Evolutionary conservation across 2,888 invertebrate genomes (phyloP), one percentile per base, ranked within the genome.

Genomic region (Ditula angustiorana): DNA sequence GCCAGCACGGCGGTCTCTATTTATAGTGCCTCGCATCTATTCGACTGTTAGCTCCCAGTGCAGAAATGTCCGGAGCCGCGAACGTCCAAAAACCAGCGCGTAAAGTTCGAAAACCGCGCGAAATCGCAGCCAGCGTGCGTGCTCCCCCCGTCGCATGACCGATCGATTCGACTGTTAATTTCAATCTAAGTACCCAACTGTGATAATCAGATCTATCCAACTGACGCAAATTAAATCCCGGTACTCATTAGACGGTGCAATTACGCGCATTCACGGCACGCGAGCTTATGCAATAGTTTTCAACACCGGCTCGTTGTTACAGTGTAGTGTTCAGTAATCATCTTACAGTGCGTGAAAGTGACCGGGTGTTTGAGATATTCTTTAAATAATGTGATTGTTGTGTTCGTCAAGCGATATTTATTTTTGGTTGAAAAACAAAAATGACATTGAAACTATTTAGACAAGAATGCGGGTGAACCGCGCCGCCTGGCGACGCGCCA

Each of bases 371-470:
- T 67, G 74, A 71, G 62, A 58, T 62, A 67, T 56, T 67, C 55
- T 58, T 67, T 66, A 55, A 64, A 59, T 30, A 58, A 67, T 61
- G 55, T 30, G 44, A 47, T 49, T 46, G 44, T 33, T 53, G 44
- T 67, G 64, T 67, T 68, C 50, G 63, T 68, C 70, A 76, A 70
- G 72, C 71, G 65, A 75, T 73, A 77, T 76, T 78, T 81, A 79
- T 79, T 80, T 82, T 74, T 73, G 74, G 78, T 81, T 80, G 80
- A 82, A 88, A 87, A 92, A 92, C 92, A 92, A 90, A 88, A 83
- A 83, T 91, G 92, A 91, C 92, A 92, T 92, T 92, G 92, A 80
- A 81, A 83, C 83, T 91, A 90, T 91, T 92, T 89, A 79, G 77
- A 83, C 86, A 78, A 81, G 85, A 84, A 88, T 86, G 84, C 82